Base-by-base conservation (phyloP, 1,140 invertebrate genomes). In the Phymastichus coffea region DNA sequence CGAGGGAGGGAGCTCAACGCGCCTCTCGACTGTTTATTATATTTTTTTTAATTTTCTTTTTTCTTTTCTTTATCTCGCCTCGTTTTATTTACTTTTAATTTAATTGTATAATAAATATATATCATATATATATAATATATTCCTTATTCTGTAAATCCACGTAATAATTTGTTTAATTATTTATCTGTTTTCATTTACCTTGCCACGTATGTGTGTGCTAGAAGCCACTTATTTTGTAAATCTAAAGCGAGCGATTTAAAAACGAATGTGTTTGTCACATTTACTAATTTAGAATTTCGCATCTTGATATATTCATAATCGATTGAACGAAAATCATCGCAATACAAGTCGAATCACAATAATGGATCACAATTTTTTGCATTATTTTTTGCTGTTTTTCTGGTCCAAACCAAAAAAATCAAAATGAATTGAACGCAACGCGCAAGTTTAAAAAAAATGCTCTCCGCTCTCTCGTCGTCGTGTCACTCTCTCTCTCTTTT, bases 71-170 rank as follows among this genome's bases (percentile, higher is more conserved):
- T 58, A 64, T 70, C 66, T 65, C 68, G 70, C 72, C 56, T 59
- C 57, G 64, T 65, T 68, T 68, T 57, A 66, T 66, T 67, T 76
- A 66, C 65, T 70, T 67, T 62, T 63, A 66, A 63, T 70, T 70
- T 69, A 62, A 71, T 77, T 64, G 73, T 77, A 74, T 77, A 76
- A 75, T 77, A 76, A 73, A 78, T 76, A 75, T 71, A 74, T 75
- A 70, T 69, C 9, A 68, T 69, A 70, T 67, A 66, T 71, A 71
- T 73, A 74, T 69, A 70, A 69, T 67, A 72, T 74, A 74, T n/a
- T 75, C 65, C 65, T 77, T 77, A 78, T 71, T 71, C 25, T 75
- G 75, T 46, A 76, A 74, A 68, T 76, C 66, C 70, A 72, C 66
- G 67, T 73, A 70, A 75, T 72, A 74, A 76, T 73, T 76, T 72